Evolutionary conservation across 2,888 invertebrate species (phyloP).

Genomic region (Hetaerina titia): DNA sequence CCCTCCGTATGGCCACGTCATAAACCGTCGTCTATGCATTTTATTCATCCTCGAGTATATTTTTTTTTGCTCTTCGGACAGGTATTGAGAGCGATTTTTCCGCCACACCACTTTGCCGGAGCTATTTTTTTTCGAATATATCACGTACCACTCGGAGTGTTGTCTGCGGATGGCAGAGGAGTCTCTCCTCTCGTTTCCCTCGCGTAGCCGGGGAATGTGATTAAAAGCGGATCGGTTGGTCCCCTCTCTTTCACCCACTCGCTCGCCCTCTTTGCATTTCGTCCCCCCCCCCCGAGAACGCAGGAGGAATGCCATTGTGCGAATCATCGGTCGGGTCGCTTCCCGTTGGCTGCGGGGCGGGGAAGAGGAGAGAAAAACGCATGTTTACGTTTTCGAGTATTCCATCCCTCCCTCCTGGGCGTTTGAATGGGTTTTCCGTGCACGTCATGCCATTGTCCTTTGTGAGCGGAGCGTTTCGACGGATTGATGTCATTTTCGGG

Average conservation of each 20-base stretch:
- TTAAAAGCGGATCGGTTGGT: background rate
- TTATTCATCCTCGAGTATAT: background rate
- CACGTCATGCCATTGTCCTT: background rate
- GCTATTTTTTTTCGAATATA: background rate
- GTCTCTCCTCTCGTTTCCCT: background rate
- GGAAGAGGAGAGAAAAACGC: background rate
- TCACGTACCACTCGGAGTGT: background rate
- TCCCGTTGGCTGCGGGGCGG: background rate
- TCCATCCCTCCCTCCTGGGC: background rate
- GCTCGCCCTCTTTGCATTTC: background rate
- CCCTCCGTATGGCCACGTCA: background rate
- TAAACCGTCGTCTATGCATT: slow-evolving; percentile 24
- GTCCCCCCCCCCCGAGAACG: background rate
- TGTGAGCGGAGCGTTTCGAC: background rate
- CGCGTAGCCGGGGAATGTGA: background rate
- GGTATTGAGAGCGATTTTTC: background rate
- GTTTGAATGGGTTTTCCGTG: background rate
- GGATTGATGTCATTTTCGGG: slow-evolving; percentile 29
- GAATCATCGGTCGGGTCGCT: background rate
- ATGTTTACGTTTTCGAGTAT: background rate
- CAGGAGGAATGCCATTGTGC: slow-evolving; percentile 4
- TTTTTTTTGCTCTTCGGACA: background rate
- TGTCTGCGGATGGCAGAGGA: background rate
- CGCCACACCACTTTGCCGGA: background rate
- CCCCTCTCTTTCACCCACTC: background rate